Conservation (phyloP, 2,888 invertebrate genomes). For the Rutpela maculata region DNA sequence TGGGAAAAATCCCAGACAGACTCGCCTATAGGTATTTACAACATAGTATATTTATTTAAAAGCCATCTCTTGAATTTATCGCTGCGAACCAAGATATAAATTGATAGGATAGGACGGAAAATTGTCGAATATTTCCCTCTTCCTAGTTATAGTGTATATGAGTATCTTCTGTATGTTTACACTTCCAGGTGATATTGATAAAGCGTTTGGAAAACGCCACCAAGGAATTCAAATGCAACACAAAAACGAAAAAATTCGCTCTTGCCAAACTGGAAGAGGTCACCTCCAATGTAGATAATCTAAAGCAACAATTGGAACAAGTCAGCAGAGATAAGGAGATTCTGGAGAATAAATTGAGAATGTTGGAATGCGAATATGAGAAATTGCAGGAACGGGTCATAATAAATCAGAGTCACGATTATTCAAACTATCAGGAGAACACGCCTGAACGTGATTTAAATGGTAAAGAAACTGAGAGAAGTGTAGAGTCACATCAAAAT, state of each 20-base stretch:
- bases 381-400: slow-evolving; percentile 64
- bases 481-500: background rate
- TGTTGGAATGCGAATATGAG: slow-evolving; percentile 64
- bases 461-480: slow-evolving; percentile 23
- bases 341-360: slow-evolving; percentile 64
- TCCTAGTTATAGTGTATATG: no score
- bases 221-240: slow-evolving; percentile 68
- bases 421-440: slow-evolving; percentile 48
- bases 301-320: slow-evolving; percentile 64
- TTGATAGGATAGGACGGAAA: no score
- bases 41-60: no score
- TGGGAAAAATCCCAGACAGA: no score
- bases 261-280: slow-evolving; percentile 68
- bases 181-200: slow-evolving; percentile 51
- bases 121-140: no score
- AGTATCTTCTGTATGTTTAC: no score
- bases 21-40: no score
- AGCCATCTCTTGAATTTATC: no score
- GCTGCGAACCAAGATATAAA: no score
- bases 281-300: slow-evolving; percentile 55
- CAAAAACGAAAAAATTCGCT: slow-evolving; percentile 67
- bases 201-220: slow-evolving; percentile 67
- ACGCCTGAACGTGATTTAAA: slow-evolving; percentile 61
- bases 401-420: slow-evolving; percentile 45
- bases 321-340: slow-evolving; percentile 65